Evolutionary conservation across 2,113 vertebrate species (phyloP).

Genomic region (Cranoglanis bouderius): DNA sequence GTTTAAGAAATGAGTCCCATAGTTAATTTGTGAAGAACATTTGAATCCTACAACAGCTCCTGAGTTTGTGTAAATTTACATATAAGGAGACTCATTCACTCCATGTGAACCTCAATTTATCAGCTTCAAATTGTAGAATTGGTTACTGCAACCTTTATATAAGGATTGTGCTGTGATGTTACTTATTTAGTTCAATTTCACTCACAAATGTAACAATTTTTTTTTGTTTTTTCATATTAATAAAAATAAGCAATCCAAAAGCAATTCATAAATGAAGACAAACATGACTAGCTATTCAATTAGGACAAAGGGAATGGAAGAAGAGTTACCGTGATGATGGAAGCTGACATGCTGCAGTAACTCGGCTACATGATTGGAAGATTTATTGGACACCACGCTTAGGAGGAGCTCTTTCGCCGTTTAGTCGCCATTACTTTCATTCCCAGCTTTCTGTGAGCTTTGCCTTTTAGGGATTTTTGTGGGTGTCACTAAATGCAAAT

Average conservation of each 20-base stretch:
- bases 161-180: neutral
- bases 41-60: neutral
- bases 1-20: neutral
- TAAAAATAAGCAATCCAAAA: neutral
- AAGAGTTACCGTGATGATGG: neutral
- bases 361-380: neutral
- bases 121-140: neutral
- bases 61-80: neutral
- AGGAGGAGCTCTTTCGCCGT: neutral
- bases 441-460: neutral
- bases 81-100: neutral
- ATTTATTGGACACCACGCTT: neutral
- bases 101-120: neutral
- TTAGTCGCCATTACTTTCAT: neutral
- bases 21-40: neutral
- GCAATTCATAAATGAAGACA: neutral
- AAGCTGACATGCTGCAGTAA: neutral
- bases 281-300: neutral
- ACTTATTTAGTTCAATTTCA: neutral
- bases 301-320: neutral
- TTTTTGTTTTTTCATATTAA: neutral
- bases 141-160: neutral
- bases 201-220: neutral
- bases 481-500: neutral
- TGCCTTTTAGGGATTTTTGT: neutral